Base-by-base conservation (phyloP, 2,797 vertebrate species). In the Lepidocolaptes lacrymiger region DNA sequence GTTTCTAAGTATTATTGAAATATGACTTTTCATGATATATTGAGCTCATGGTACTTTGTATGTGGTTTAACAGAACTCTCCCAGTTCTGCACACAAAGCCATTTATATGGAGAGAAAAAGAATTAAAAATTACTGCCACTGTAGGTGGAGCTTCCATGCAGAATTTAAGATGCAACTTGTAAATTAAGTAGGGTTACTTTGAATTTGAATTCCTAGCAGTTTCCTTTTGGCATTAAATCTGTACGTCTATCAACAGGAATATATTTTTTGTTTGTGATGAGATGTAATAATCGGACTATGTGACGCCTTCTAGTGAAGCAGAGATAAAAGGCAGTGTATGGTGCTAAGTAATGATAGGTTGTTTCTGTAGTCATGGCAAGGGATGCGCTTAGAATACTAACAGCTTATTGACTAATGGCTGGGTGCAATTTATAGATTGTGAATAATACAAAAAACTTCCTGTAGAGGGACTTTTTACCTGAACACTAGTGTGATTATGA, bases 351-450 rank as follows among this genome's bases (percentile, higher is more conserved):
- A 89, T 68, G 80, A 91, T 48, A 75, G 43, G 74, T 83, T 89
- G 76, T 78, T 95, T 80, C 82, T 91, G 83, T 88, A 93, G 76
- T 83, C 76, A 62, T 66, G 64, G 89, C 77, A 87, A 95, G 86
- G 43, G 63, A 91, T 85, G 82, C 12, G 9, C 86, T 95, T 82
- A 58, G 91, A 93, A 96, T 93, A 78, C 74, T 77, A 93, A 88
- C 61, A 89, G 14, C 64, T 93, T 86, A 92, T 62, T 93, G 93
- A 96, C 58, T 91, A 76, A 85, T 64, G 66, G 72, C 55, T 85
- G 56, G 84, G 63, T 79, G 49, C 32, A 80, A 63, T 79, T 88
- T 79, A 66, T 49, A 61, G 84, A 58, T 77, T 88, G 69, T 76
- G 78, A 91, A 90, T 39, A 68, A 84, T 37, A 92, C 52, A 71